phyloP scores from a whole-genome alignment of 1,140 invertebrate species.

The Drosophila littoralis region DNA sequence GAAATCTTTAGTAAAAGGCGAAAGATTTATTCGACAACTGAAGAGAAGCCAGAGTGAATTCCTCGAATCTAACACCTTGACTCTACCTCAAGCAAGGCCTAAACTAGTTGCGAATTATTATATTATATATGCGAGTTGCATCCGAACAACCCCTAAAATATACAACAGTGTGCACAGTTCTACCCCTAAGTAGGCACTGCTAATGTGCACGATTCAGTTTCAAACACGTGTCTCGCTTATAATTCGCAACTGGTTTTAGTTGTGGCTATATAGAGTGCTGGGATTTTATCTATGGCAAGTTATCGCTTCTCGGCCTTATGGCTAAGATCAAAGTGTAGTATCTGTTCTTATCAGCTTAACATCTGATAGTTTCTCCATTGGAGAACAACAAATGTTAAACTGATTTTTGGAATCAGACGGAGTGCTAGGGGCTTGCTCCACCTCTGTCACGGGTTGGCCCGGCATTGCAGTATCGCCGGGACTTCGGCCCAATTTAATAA shows the following conservation, averaged over 20 bases:
- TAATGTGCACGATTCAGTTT: too few species aligned
- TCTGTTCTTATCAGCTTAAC: constrained; percentile 89
- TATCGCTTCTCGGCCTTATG: constrained; percentile 75
- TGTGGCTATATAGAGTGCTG: too few species aligned
- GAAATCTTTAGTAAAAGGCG: constrained; percentile 53
- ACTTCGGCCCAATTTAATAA: constrained; percentile 32
- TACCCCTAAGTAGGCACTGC: too few species aligned
- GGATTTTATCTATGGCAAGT: background rate
- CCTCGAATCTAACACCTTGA: background rate
- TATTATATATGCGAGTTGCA: background rate
- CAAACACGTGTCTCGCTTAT: too few species aligned
- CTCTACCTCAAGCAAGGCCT: background rate
- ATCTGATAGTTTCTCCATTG: constrained; percentile 87
- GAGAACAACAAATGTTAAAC: constrained; percentile 86
- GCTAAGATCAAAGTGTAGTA: constrained; percentile 86
- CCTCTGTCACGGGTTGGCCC: constrained; percentile 60
- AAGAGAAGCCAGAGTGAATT: constrained; percentile 36
- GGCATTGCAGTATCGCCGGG: constrained; percentile 86
- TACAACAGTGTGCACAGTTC: too few species aligned
- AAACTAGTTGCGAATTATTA: constrained; percentile 34
- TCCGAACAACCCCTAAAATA: too few species aligned
- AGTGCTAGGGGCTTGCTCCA: constrained; percentile 56
- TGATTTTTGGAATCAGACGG: constrained; percentile 85
- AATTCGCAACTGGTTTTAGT: too few species aligned
- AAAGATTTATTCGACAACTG: constrained; percentile 49